Conservation (phyloP, 2,797 vertebrate species). For the Bovichtus variegatus region DNA sequence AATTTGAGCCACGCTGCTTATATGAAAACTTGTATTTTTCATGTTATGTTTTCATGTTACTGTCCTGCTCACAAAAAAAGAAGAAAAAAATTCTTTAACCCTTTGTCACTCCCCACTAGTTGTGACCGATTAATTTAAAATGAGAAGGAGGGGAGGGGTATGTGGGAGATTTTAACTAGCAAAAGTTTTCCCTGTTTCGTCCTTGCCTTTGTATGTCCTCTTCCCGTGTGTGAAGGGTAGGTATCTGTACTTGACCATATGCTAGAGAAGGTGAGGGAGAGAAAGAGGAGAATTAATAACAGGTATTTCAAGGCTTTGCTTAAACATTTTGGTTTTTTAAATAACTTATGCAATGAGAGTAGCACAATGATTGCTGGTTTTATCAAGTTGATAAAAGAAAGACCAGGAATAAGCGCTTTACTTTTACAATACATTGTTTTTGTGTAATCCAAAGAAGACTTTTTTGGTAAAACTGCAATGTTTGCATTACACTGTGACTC, state of each 20-base stretch:
- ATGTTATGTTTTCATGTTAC: constrained; percentile 62
- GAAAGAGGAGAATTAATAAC: constrained; percentile 43
- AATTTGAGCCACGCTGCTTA: constrained; percentile 63
- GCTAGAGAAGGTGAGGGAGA: constrained; percentile 84
- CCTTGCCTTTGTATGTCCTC: constrained; percentile 99
- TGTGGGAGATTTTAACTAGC: constrained; percentile 91
- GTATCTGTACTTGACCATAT: constrained; percentile 99
- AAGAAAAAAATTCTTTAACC: constrained; percentile 54
- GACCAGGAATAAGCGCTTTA: not conserved
- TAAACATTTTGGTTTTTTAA: not conserved
- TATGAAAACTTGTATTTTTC: constrained; percentile 81
- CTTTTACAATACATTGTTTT: no score
- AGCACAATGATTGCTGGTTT: not conserved
- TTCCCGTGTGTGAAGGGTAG: constrained; percentile 99
- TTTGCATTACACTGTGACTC: not conserved
- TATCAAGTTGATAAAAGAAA: not conserved
- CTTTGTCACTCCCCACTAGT: constrained; percentile 62
- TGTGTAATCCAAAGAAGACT: not conserved
- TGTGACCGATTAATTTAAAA: constrained; percentile 71
- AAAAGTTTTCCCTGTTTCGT: constrained; percentile 95
- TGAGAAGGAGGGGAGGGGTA: constrained; percentile 53
- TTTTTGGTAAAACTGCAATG: constrained; percentile 5
- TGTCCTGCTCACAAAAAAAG: constrained; percentile 63
- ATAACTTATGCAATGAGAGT: not conserved
- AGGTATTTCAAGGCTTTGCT: not conserved